phyloP scores from a whole-genome alignment of 2,888 invertebrate genomes.

The Eurytoma adleriae region DNA sequence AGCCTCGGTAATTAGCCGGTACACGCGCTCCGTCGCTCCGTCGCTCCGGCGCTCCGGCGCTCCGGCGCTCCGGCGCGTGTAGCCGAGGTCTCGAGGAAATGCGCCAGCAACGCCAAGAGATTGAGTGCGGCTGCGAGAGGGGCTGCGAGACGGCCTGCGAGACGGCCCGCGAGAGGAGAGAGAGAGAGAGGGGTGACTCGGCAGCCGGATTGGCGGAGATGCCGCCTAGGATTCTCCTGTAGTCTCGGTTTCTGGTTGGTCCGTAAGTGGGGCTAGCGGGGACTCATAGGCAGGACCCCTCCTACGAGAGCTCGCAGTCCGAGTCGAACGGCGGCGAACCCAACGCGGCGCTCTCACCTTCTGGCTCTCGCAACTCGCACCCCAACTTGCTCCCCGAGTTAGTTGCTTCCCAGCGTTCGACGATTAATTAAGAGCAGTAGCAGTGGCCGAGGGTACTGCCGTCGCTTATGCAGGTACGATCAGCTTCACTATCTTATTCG shows the following conservation, averaged over 20 bases:
- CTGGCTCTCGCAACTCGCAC: neutral
- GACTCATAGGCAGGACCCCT: conserved; percentile 75
- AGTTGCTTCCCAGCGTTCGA: neutral
- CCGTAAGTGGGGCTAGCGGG: conserved; percentile 76
- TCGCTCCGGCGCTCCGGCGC: conserved; percentile 6
- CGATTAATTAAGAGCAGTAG: conserved; percentile 7
- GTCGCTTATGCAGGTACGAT: conserved; percentile 49
- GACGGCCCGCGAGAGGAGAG: conserved; percentile 16
- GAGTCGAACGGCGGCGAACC: conserved; percentile 70
- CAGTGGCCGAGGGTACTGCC: conserved; percentile 56
- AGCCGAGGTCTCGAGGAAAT: neutral
- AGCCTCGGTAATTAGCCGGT: conserved; percentile 53
- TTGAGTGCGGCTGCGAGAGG: conserved; percentile 23
- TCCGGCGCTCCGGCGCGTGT: conserved; percentile 2
- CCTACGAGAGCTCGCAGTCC: conserved; percentile 74
- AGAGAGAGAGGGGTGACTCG: conserved; percentile 31
- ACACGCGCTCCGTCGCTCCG: conserved; percentile 12
- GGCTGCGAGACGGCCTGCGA: conserved; percentile 25
- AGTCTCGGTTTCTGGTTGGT: conserved; percentile 74
- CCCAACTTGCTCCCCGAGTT: neutral
- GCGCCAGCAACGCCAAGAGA: conserved; percentile 1
- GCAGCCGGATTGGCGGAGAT: conserved; percentile 67
- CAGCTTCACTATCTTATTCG: too few species aligned
- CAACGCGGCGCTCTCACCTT: conserved; percentile 61
- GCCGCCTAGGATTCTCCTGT: conserved; percentile 71